Evolutionary conservation across 2,113 vertebrate genomes (phyloP).

Genomic region (Climacteris rufus): DNA sequence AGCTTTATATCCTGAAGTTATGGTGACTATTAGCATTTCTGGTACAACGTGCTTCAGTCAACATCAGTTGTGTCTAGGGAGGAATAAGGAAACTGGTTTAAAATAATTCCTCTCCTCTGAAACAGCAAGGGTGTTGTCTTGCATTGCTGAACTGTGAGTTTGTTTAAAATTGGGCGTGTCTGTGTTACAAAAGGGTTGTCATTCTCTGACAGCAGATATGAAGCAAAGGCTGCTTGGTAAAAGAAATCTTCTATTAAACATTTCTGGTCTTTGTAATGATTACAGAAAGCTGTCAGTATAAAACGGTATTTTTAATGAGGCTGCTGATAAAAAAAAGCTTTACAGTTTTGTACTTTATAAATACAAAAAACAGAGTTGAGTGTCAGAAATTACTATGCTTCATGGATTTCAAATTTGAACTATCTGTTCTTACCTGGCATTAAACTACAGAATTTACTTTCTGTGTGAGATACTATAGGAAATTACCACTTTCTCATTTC

Average conservation of each 20-base stretch:
- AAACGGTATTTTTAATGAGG: conserved; percentile 2
- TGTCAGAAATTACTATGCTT: not conserved
- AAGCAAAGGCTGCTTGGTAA: conserved; percentile 4
- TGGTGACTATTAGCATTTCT: not conserved
- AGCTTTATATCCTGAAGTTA: not conserved
- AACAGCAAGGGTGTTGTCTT: conserved; percentile 9
- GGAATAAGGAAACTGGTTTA: not conserved
- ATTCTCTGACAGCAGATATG: not conserved
- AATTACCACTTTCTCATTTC: not conserved
- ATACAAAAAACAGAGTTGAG: not conserved
- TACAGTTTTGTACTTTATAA: not conserved
- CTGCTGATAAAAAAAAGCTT: not conserved
- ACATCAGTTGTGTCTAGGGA: not conserved
- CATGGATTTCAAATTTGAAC: not conserved
- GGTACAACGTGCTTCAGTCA: not conserved
- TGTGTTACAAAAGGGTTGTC: not conserved
- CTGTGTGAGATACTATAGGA: not conserved
- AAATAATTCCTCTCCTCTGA: not conserved
- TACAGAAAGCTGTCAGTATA: not conserved
- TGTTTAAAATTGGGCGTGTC: not conserved
- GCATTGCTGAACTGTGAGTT: not conserved
- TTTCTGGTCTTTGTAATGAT: not conserved
- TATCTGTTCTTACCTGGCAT: not conserved
- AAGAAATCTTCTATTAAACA: conserved; percentile 15
- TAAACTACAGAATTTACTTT: not conserved